Conservation (phyloP, 2,888 invertebrate species). For the Stratiomys singularior region DNA sequence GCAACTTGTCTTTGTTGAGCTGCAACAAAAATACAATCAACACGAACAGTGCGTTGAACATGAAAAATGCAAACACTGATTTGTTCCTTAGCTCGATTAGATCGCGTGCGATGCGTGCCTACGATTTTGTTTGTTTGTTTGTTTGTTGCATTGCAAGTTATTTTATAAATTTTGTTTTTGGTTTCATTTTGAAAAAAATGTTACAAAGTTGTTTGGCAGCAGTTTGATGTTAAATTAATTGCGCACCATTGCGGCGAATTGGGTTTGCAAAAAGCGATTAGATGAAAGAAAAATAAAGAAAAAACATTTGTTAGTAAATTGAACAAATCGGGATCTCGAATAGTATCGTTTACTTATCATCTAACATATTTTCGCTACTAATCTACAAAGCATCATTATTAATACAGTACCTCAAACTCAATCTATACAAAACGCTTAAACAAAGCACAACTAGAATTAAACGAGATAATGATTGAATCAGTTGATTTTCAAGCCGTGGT, state of each 20-base stretch:
- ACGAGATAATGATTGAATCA: neutral
- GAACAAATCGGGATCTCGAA: conserved; percentile 55
- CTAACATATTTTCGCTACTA: neutral
- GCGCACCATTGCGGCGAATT: conserved; percentile 38
- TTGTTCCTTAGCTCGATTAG: conserved; percentile 96
- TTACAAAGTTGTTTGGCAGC: conserved; percentile 43
- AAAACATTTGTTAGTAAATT: conserved; percentile 63
- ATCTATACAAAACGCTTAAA: neutral
- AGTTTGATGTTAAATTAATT: conserved; percentile 29
- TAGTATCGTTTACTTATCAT: conserved; percentile 52
- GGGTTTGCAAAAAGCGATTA: conserved; percentile 52
- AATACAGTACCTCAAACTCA: neutral
- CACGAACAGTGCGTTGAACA: conserved; percentile 99
- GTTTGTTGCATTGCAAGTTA: neutral
- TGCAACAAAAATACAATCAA: conserved; percentile 98
- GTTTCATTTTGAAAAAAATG: neutral
- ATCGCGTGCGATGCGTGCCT: conserved; percentile 90
- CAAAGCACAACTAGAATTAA: neutral
- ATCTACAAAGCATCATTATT: conserved; percentile 32
- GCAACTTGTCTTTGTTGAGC: conserved; percentile 98
- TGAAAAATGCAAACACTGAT: conserved; percentile 97
- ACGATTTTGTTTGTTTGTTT: conserved; percentile 55
- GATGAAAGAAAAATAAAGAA: conserved; percentile 57
- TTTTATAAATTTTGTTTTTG: neutral
- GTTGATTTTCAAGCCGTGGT: conserved; percentile 7